Percentiles rank a stretch among this genome's conserved stretches.
phyloP scores from a whole-genome alignment of 2,888 invertebrate genomes.

The Drosophila koepferae region DNA sequence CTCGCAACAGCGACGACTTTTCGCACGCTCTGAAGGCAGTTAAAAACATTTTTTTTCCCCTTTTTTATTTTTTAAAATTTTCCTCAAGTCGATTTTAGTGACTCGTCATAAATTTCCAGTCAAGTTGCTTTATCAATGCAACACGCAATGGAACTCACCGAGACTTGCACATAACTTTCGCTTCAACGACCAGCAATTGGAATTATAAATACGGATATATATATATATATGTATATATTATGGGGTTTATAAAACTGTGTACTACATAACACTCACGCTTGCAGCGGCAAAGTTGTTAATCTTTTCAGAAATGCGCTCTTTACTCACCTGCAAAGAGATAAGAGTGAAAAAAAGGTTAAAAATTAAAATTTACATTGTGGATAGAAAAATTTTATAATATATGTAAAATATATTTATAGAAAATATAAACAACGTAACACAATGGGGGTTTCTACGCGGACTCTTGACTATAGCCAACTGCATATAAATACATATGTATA shows the following conservation, averaged over 20 bases:
- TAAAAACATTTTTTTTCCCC: conserved; percentile 40
- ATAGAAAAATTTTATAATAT: not conserved
- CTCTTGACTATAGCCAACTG: not conserved
- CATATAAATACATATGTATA: not conserved
- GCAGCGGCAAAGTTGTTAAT: conserved; percentile 26
- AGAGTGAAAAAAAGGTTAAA: conserved; percentile 7
- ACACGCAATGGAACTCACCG: conserved; percentile 21
- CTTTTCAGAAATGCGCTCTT: conserved; percentile 21
- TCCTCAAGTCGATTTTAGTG: conserved; percentile 51
- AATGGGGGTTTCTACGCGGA: conserved; percentile 33
- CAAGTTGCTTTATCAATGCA: conserved; percentile 62
- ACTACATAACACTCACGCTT: conserved; percentile 36
- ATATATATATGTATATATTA: not conserved
- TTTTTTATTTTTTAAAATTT: conserved; percentile 49
- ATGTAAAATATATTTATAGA: not conserved
- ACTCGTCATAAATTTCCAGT: conserved; percentile 66
- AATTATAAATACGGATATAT: conserved; percentile 8
- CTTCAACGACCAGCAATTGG: conserved; percentile 29
- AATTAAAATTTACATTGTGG: conserved; percentile 36
- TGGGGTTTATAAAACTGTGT: conserved; percentile 25
- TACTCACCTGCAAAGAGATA: conserved; percentile 74
- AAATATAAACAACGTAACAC: conserved; percentile 7
- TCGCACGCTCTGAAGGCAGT: conserved; percentile 62
- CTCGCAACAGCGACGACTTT: conserved; percentile 20
- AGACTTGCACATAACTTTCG: conserved; percentile 55